phyloP scores from a whole-genome alignment of 2,113 vertebrate species.

The Callaeas wilsoni region DNA sequence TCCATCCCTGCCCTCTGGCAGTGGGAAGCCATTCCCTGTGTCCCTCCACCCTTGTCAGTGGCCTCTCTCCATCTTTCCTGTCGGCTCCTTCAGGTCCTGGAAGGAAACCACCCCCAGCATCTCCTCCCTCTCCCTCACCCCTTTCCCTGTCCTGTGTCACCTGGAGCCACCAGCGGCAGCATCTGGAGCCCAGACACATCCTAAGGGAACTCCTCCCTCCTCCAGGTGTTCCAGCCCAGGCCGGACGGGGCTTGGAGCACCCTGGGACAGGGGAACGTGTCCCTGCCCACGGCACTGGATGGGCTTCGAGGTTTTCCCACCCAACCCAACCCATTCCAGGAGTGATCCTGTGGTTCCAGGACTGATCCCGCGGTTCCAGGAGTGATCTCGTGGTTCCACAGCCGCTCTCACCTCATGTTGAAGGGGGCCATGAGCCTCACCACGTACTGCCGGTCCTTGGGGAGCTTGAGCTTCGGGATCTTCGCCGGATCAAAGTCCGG shows the following conservation, averaged over 20 bases:
- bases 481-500: slow-evolving; percentile 89
- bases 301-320: not conserved
- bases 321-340: not conserved
- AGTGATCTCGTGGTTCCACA: rapidly evolving
- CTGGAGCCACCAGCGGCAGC: not conserved
- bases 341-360: not conserved
- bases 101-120: not conserved
- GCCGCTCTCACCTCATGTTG: slow-evolving; percentile 77
- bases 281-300: not conserved
- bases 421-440: slow-evolving; percentile 90
- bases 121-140: not conserved
- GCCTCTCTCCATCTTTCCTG: not conserved
- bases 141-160: not conserved
- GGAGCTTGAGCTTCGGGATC: slow-evolving; percentile 85
- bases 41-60: not conserved
- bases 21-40: not conserved
- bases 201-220: not conserved
- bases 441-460: slow-evolving; percentile 67
- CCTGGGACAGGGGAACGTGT: rapidly evolving
- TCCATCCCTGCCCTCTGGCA: not conserved
- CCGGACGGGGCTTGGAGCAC: not conserved
- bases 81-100: not conserved
- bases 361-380: not conserved
- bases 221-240: not conserved
- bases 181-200: not conserved